Conservation (phyloP, 2,888 invertebrate species). For the Eupithecia tripunctaria region DNA sequence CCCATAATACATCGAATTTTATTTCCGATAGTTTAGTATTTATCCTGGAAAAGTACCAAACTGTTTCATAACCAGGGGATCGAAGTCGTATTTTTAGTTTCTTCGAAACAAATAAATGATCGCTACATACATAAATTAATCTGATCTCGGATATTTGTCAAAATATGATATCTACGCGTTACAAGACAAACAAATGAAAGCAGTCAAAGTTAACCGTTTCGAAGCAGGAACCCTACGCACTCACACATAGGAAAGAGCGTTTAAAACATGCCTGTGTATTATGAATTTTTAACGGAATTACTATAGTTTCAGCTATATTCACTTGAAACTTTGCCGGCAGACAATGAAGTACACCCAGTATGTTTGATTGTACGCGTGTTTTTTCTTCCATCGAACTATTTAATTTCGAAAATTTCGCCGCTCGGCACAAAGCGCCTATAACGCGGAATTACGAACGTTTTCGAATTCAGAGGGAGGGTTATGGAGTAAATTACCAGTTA, state of each 20-base stretch:
- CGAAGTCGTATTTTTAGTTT: no score
- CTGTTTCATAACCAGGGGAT: no score
- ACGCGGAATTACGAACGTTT: neutral
- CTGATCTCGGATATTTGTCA: neutral
- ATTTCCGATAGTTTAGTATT: no score
- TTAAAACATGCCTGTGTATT: slow-evolving; percentile 52
- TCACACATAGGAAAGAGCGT: slow-evolving; percentile 39
- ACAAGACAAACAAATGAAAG: neutral
- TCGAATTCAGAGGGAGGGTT: neutral
- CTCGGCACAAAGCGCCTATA: neutral
- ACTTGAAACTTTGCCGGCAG: slow-evolving; percentile 45
- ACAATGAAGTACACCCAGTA: slow-evolving; percentile 48
- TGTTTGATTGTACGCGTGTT: neutral
- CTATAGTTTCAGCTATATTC: slow-evolving; percentile 51
- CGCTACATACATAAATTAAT: neutral
- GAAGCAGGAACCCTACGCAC: slow-evolving; percentile 27
- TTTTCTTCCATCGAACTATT: slow-evolving; percentile 14
- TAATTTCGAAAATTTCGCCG: neutral
- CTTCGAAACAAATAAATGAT: no score
- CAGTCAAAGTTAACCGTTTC: neutral
- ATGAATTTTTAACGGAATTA: slow-evolving; percentile 56
- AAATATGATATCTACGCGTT: neutral
- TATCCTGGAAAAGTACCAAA: no score
- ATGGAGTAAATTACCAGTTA: neutral
- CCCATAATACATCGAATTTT: no score